Base-by-base conservation (phyloP, 1,140 invertebrate species). In the Drosophila punjabiensis region DNA sequence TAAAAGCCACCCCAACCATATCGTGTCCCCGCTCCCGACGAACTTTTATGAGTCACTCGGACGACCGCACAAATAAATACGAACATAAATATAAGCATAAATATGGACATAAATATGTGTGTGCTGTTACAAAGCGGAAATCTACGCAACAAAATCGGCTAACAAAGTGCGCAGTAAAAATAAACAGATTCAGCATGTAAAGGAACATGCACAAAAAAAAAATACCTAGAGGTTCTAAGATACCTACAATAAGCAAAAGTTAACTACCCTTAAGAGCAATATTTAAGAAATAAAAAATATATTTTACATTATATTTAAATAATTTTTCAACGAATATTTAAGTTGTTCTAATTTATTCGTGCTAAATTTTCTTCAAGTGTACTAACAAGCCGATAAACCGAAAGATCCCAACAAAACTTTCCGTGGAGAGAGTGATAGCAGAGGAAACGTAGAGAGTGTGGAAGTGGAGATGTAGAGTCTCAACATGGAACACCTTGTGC, bases 401-500 rank as follows among this genome's bases (percentile, higher is more conserved):
- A 76, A 70, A 63, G 47, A 79, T 79, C 45, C 53, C 35, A 71
- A 76, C 53, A 65, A 82, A 75, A 75, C 32, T 24, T 65, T 58
- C 45, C 20, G 7, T 8, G 35, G 5, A 20, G 20, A 53, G 37
- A 62, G 14, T 24, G 58, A 68, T 58, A 41, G 41, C 56, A 35
- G 10, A 13, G 35, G 35, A n/a, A 16, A 53, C 20, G 11, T 3
- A 32, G 13, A 50, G 28, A 56, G 11, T 28, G 24, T 16, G 24
- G 47, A 10, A 24, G 33, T 65, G 30, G 56, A 47, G 28, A 20
- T 41, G 20, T 33, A 70, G 68, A 76, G 28, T 61, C 47, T 30
- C 78, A 89, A 89, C 82, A 90, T 71, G 37, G 74, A 90, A 90
- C 76, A 86, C 87, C 86, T 90, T 89, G 71, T 75, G 67, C 78